Base-by-base conservation (phyloP, 2,888 invertebrate genomes). In the Scaptomyza caliginosa region DNA sequence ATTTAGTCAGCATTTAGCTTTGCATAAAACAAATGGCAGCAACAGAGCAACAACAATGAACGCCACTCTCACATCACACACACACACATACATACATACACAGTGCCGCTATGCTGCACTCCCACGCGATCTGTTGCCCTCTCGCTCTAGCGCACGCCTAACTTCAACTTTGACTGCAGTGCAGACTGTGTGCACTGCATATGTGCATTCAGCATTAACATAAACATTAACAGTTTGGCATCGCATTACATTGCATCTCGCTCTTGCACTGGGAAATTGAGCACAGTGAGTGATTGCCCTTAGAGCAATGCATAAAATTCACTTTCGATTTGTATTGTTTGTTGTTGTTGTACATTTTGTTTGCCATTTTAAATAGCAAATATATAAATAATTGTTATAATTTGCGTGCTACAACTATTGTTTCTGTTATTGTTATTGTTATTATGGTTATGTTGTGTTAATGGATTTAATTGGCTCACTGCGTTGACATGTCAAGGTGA, bases 1-100 rank as follows among this genome's bases (percentile, higher is more conserved):
- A 87, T 82, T 82, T 82, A 82, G 81, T 81, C 54, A 74, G 72
- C 86, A 87, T 81, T 82, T 82, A 87, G 63, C 59, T 82, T 81
- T 82, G 87, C 81, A 82, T 82, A 87, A 82, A 87, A 81, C 83
- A 81, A 86, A 80, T 70, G 64, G 59, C 66, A 76, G 28, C 62
- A 23, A 8, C 51, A 50, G 19, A 40, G 16, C 38, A 17, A 46
- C 30, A 32, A 45, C 49, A 56, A 54, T 34, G 36, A 42, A 28
- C 38, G 34, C 45, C 28, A 24, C 32, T 52, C 52, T 34, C 39
- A 19, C 38, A 21, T 26, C 23, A 26, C 19, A 17, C 24, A 24
- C 13, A 21, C 39, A 17, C 34, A 43, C 24, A n/a, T 39, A 39
- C 34, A 42, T 8, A 21, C n/a, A 24, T 8, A 16, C 4, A 16